These are phyloP conservation scores for Candidula unifasciata DNA, from an alignment of 2,888 invertebrate genomes.

Conservation along the genomic window DNA sequence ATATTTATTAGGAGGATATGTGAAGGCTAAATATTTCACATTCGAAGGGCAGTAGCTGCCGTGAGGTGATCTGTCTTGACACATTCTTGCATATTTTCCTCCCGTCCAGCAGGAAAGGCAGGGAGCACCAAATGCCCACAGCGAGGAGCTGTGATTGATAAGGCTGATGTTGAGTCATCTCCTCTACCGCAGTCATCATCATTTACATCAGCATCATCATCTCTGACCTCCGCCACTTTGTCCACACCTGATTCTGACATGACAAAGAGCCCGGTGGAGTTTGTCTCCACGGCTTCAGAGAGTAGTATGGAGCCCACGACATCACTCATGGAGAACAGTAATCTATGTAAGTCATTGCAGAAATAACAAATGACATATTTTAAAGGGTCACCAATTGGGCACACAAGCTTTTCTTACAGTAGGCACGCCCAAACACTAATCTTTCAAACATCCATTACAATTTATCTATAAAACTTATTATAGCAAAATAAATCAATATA, in stretches of 20 bases:
- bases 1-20: no score
- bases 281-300: constrained; percentile 29
- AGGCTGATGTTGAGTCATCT: background rate
- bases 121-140: background rate
- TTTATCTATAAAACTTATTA: no score
- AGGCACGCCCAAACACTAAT: no score
- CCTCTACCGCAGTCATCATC: constrained; percentile 26
- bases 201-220: constrained; percentile 22
- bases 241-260: constrained; percentile 31
- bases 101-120: background rate
- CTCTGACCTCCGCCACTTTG: background rate
- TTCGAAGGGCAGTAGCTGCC: background rate
- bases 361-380: no score
- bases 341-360: constrained; percentile 38
- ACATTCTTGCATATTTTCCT: background rate
- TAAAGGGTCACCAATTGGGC: no score
- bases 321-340: constrained; percentile 49
- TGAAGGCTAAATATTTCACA: no score
- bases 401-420: no score
- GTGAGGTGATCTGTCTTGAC: background rate
- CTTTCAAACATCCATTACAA: no score
- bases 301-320: constrained; percentile 39
- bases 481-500: no score
- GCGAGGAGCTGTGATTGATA: background rate
- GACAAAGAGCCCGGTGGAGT: constrained; percentile 9